Base-by-base conservation (phyloP, 2,888 invertebrate species). In the Chesias legatella region DNA sequence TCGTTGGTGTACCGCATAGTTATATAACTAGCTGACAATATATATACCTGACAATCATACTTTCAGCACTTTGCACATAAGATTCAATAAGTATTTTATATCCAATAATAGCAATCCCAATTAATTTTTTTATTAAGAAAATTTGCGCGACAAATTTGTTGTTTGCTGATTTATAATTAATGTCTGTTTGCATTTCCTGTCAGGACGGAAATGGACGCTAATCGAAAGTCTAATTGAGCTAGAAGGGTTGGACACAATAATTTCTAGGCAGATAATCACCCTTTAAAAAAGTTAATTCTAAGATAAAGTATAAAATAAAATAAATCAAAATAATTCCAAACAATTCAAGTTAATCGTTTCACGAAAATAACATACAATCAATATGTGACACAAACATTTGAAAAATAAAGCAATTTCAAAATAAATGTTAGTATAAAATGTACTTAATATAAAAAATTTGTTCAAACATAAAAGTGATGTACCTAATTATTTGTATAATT, bases 351-450 rank as follows among this genome's bases (percentile, higher is more conserved):
- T 75, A 72, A 77, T 82, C 82, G 80, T 83, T 75, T 66, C 30
- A 82, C 82, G 80, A 82, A 76, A 73, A 80, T 80, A 79, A 81
- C 76, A 64, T 65, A 60, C 39, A 51, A 32, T 37, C 33, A 48
- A 43, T 49, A 48, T 39, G 57, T 40, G 50, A 29, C 30, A 29
- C 30, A 42, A 36, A 27, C 24, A 30, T 41, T 40, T 48, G 42
- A 39, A 30, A 27, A 43, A 35, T 48, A 17, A 17, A 17, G 33
- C 33, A 47, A 37, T 29, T 5, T 35, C 32, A 51, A 53, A 50
- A 54, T 44, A 50, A 37, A 43, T 36, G 43, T 31, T 43, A 40
- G 7, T 27, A n/a, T 13, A 46, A 53, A 44, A 27, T 40, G 48
- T 46, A 53, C 46, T 49, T 53, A 53, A 54, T 50, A 43, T 45